Conservation (phyloP, 2,113 vertebrate genomes). For the Rhizomys pruinosus region DNA sequence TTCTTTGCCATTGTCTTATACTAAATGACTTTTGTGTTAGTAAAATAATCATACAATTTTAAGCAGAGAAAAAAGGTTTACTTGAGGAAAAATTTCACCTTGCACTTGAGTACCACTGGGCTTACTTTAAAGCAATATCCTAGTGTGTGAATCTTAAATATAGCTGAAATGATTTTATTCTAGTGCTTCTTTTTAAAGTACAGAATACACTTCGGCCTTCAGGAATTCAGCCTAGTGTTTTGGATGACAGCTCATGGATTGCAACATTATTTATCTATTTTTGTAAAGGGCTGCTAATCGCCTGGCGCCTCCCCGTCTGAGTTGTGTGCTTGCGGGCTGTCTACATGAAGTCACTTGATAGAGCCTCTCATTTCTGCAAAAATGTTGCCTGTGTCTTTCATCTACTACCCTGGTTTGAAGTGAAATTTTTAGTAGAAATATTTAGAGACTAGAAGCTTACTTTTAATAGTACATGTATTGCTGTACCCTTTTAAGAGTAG, state of each 20-base stretch:
- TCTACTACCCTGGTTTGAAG: conserved; percentile 24
- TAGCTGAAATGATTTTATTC: conserved; percentile 33
- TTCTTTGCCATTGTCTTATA: conserved; percentile 3
- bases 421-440: conserved; percentile 61
- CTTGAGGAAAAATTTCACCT: conserved; percentile 38
- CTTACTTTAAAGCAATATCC: background rate
- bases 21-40: background rate
- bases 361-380: conserved; percentile 27
- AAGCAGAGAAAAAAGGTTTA: background rate
- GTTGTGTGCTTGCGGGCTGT: conserved; percentile 77
- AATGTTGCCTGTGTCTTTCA: conserved; percentile 61
- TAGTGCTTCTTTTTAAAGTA: conserved; percentile 46
- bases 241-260: conserved; percentile 59
- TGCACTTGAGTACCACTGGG: background rate
- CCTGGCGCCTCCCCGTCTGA: conserved; percentile 81
- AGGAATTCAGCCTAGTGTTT: conserved; percentile 65
- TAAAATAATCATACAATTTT: conserved; percentile 20
- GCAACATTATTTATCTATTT: conserved; percentile 81
- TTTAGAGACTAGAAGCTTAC: conserved; percentile 40
- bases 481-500: conserved; percentile 18
- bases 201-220: conserved; percentile 62
- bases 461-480: conserved; percentile 28
- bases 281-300: conserved; percentile 78
- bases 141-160: conserved; percentile 37
- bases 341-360: conserved; percentile 72